Percentiles rank a stretch among this genome's conserved stretches.
phyloP scores from a whole-genome alignment of 2,888 invertebrate genomes.

The Agelastica alni region DNA sequence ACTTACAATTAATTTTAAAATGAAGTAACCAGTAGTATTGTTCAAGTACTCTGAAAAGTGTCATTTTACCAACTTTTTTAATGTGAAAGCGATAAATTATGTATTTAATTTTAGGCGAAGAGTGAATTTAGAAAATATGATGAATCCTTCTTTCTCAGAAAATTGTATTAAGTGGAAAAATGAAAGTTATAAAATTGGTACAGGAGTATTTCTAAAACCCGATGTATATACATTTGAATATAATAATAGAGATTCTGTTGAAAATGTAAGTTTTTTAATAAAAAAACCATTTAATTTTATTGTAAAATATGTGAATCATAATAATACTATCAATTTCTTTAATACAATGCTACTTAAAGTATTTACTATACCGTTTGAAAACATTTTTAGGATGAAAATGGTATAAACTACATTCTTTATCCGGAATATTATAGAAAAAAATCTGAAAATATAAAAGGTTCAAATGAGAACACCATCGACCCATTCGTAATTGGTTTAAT shows the following conservation, averaged over 20 bases:
- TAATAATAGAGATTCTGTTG: background rate
- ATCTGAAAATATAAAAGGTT: constrained; percentile 70
- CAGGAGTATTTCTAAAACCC: constrained; percentile 70
- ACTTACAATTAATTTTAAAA: too few relatives aligned
- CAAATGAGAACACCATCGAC: constrained; percentile 72
- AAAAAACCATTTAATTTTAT: background rate
- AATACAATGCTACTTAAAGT: background rate
- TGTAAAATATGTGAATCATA: background rate
- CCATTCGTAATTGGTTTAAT: constrained; percentile 78
- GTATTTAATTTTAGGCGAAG: constrained; percentile 41
- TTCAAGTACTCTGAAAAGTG: too few relatives aligned
- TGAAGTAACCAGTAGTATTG: too few relatives aligned
- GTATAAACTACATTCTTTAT: constrained; percentile 73
- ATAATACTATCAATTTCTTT: background rate
- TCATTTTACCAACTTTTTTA: too few relatives aligned
- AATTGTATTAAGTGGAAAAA: constrained; percentile 63
- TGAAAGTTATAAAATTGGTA: constrained; percentile 67
- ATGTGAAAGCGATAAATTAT: too few relatives aligned
- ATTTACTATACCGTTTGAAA: too few relatives aligned
- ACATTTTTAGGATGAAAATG: constrained; percentile 50
- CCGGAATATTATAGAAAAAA: constrained; percentile 82
- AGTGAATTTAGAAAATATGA: constrained; percentile 54
- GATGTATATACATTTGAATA: constrained; percentile 65
- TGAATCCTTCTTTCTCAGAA: constrained; percentile 58
- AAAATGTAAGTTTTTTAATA: constrained; percentile 32